Evolutionary conservation across 35 echinoderm and acorn worm species (phyloP), one percentile per base, ranked within the genome.

Genomic region (Ptychodera flava): DNA sequence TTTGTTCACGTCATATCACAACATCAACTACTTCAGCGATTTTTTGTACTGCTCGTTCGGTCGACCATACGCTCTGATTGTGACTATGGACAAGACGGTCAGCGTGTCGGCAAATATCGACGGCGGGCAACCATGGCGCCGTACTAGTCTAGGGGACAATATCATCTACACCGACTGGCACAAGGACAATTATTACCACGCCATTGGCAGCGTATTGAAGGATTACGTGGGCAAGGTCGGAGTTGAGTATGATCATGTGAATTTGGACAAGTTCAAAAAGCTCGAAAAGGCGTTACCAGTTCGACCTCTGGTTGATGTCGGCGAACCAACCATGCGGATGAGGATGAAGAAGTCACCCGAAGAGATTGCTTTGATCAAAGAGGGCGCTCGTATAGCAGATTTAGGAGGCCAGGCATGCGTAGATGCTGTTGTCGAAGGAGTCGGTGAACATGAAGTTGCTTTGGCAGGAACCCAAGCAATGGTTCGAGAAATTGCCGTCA

Each of bases 111-210:
- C 96, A 15, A 80, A 82, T 28, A 90, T 94, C 34, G 96, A 99
- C 37, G 92, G 79, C 28, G 96, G 96, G 32, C 93, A 91, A 83
- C 96, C 96, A 0, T 99, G 89, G 90, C 84, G 93, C 77, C 81
- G 96, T 29, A n/a, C n/a, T n/a, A 94, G 86, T 0, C 80, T 78
- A 0, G 93, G 96, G 1, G 93, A 88, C n/a, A 99, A 94, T 33
- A 22, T 94, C 28, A 38, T 94, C 28, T 99, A 89, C 84, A 99
- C 96, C 0, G 96, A 99, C 45, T 99, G 93, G 92, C 96, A 99
- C 29, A 79, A 83, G 64, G 93, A 92, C 45, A 99, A 94, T 81
- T 99, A 88, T 81, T 99, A 93, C 88, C 32, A 31, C 12, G 96
- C 90, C 1, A 90, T 99, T 1, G 80, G 89, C 30, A 85, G 89